Conservation (phyloP, 2,113 vertebrate genomes). For the Carettochelys insculpta region DNA sequence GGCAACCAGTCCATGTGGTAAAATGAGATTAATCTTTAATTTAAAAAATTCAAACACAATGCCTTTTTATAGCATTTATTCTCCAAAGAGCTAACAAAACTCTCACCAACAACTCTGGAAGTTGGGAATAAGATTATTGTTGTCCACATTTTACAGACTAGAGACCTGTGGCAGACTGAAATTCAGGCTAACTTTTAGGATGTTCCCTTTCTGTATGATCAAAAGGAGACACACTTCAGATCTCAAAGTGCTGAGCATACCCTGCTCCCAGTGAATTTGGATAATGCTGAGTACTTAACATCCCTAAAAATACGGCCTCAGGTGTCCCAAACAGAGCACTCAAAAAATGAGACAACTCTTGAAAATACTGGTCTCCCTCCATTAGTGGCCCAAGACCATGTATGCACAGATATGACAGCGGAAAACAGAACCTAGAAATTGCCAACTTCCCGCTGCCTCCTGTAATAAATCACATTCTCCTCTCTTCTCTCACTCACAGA, state of each 20-base stretch:
- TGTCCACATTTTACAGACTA: background rate
- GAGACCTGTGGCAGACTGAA: background rate
- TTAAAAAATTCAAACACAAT: background rate
- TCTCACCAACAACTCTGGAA: background rate
- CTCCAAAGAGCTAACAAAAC: background rate
- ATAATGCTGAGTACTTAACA: background rate
- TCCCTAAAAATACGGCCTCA: background rate
- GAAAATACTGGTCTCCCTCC: background rate
- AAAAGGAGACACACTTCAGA: background rate
- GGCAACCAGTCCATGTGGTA: background rate
- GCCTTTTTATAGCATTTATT: background rate
- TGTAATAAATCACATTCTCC: background rate
- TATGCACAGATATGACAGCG: background rate
- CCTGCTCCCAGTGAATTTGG: fast-evolving
- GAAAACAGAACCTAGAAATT: background rate
- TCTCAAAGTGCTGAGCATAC: background rate
- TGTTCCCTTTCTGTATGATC: background rate
- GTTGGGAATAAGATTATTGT: background rate
- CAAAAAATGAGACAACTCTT: background rate
- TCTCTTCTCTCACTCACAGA: background rate
- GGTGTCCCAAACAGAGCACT: background rate
- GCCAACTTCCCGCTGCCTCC: background rate
- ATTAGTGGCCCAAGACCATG: background rate
- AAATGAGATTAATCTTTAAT: background rate
- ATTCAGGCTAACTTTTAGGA: background rate